Conservation (phyloP, 2,888 invertebrate species). For the Bugulina stolonifera region DNA sequence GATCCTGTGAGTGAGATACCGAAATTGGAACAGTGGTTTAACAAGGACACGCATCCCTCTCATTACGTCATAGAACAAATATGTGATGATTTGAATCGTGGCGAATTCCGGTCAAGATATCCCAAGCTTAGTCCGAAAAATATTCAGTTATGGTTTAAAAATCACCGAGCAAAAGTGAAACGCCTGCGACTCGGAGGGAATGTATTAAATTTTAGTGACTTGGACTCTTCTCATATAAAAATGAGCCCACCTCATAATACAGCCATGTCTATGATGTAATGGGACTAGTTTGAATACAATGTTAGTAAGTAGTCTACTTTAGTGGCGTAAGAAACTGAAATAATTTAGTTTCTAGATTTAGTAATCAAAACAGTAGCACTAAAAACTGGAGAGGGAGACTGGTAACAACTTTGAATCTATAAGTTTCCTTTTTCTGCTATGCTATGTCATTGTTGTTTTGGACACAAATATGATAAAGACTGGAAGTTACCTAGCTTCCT, state of each 20-base stretch:
- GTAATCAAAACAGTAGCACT: no score
- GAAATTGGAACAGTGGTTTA: conserved; percentile 72
- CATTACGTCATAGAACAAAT: conserved; percentile 95
- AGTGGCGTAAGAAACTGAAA: no score
- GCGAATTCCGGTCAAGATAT: conserved; percentile 96
- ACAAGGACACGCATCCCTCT: conserved; percentile 95
- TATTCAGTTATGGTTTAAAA: conserved; percentile 99
- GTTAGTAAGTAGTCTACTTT: no score
- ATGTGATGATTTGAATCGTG: conserved; percentile 91
- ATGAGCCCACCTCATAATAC: not conserved
- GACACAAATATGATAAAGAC: no score
- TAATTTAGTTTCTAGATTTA: no score
- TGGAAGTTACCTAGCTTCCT: no score
- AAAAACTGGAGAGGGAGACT: no score
- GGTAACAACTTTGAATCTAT: no score
- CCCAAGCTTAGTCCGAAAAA: conserved; percentile 98
- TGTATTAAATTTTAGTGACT: not conserved
- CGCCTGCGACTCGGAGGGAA: conserved; percentile 58
- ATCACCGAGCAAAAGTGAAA: conserved; percentile 95
- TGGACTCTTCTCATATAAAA: conserved; percentile 6
- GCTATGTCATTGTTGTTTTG: no score
- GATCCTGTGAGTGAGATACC: conserved; percentile 95
- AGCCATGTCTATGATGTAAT: not conserved
- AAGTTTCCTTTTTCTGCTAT: no score
- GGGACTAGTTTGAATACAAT: no score